Percentiles rank a stretch among this genome's conserved stretches.
These are phyloP conservation scores for Drosophila ambigua DNA, from an alignment of 1,140 invertebrate genomes.

Conservation along the genomic window DNA sequence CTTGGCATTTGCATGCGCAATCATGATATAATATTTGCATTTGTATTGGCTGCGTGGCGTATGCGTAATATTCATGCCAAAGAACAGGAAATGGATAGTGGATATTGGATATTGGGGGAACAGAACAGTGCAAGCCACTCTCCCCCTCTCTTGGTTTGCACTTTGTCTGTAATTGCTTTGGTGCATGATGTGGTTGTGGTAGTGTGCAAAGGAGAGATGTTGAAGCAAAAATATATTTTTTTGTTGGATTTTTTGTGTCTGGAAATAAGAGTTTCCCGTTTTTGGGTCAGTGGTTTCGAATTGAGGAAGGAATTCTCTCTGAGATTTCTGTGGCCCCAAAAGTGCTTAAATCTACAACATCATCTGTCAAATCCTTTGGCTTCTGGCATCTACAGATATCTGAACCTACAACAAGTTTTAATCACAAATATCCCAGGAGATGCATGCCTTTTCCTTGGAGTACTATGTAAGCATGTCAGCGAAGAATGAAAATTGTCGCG, in stretches of 20 bases:
- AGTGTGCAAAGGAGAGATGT: too few species aligned
- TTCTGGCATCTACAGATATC: too few species aligned
- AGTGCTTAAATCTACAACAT: too few species aligned
- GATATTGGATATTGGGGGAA: constrained; percentile 18
- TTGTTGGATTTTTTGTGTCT: too few species aligned
- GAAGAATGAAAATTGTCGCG: neutral
- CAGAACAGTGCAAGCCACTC: constrained; percentile 1
- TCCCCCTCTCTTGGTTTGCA: neutral
- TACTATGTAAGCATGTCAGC: neutral
- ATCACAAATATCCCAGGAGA: too few species aligned
- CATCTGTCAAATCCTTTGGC: too few species aligned
- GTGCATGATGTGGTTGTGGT: constrained; percentile 13
- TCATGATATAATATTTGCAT: constrained; percentile 76
- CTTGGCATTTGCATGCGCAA: constrained; percentile 57
- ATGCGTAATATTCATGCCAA: constrained; percentile 63
- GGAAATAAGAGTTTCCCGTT: too few species aligned
- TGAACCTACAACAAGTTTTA: neutral
- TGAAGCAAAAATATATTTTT: too few species aligned
- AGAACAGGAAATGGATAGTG: constrained; percentile 56
- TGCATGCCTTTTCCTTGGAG: neutral
- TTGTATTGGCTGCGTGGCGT: constrained; percentile 63
- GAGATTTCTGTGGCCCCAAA: too few species aligned
- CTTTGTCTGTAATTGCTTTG: constrained; percentile 29
- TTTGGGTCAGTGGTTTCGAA: too few species aligned
- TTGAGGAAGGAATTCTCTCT: too few species aligned